These are phyloP conservation scores for Melolontha melolontha DNA, from an alignment of 2,888 invertebrate species.

Conservation along the genomic window DNA sequence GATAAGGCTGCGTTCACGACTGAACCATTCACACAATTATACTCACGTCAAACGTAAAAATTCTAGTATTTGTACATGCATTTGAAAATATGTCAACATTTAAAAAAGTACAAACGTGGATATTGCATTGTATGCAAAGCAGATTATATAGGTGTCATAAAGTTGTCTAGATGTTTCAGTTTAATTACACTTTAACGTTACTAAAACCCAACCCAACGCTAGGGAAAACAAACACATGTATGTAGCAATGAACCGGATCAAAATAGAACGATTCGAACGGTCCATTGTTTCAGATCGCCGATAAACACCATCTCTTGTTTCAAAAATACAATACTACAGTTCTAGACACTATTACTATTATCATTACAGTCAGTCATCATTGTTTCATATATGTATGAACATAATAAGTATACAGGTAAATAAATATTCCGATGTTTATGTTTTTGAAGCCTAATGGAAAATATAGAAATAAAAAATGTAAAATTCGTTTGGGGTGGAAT, in stretches of 20 bases:
- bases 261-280: slow-evolving; percentile 35
- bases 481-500: too few species aligned
- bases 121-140: slow-evolving; percentile 38
- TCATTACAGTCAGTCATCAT: slow-evolving; percentile 8
- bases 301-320: slow-evolving; percentile 35
- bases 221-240: slow-evolving; percentile 34
- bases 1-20: slow-evolving; percentile 5
- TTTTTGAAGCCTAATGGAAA: too few species aligned
- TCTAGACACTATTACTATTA: slow-evolving; percentile 22
- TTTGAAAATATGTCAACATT: slow-evolving; percentile 18
- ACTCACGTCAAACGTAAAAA: slow-evolving; percentile 6
- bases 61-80: slow-evolving; percentile 13
- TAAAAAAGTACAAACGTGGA: slow-evolving; percentile 29
- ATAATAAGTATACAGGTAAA: too few species aligned
- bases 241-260: slow-evolving; percentile 33
- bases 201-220: slow-evolving; percentile 30
- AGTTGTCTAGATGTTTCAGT: slow-evolving; percentile 36
- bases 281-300: slow-evolving; percentile 32
- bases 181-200: slow-evolving; percentile 36
- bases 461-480: too few species aligned
- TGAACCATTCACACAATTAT: slow-evolving; percentile 11
- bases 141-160: slow-evolving; percentile 36
- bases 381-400: not conserved
- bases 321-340: slow-evolving; percentile 29
- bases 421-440: too few species aligned